Conservation (phyloP, 2,797 vertebrate genomes). For the Poeciliopsis gracilis region DNA sequence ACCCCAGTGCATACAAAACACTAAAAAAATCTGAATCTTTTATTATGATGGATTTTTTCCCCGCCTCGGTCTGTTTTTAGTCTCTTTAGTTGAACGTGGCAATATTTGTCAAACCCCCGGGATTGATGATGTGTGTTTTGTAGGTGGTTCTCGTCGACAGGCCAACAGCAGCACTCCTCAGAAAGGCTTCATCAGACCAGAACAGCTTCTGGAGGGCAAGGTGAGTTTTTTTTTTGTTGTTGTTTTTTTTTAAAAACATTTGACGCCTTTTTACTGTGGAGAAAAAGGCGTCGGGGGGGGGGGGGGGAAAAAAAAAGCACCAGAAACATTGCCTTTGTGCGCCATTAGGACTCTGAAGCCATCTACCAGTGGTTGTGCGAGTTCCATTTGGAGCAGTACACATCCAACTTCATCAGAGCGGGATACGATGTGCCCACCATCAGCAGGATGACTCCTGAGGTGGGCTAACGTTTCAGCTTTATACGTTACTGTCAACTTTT, state of each 20-base stretch:
- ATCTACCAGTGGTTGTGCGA: constrained; percentile 94
- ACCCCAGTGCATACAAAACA: background rate
- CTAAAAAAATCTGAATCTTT: background rate
- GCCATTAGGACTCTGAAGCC: constrained; percentile 88
- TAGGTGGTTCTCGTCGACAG: constrained; percentile 65
- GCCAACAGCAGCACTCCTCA: constrained; percentile 55
- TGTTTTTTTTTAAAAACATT: no score
- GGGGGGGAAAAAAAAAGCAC: no score
- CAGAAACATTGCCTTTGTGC: background rate
- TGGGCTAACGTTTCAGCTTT: background rate
- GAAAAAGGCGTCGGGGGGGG: no score
- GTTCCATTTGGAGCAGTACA: constrained; percentile 95
- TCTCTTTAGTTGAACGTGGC: background rate
- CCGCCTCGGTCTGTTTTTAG: background rate
- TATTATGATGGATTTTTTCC: background rate
- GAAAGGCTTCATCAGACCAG: constrained; percentile 70
- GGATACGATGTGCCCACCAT: constrained; percentile 96
- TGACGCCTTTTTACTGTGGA: no score
- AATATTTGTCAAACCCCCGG: background rate
- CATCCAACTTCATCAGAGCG: constrained; percentile 88
- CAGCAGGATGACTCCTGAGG: constrained; percentile 96
- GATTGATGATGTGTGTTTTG: constrained; percentile 45
- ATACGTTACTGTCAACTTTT: background rate
- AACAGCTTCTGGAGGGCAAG: constrained; percentile 77
- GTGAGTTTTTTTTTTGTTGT: constrained; percentile 43